Base-by-base conservation (phyloP, 2,888 invertebrate species). In the Erebia palarica region DNA sequence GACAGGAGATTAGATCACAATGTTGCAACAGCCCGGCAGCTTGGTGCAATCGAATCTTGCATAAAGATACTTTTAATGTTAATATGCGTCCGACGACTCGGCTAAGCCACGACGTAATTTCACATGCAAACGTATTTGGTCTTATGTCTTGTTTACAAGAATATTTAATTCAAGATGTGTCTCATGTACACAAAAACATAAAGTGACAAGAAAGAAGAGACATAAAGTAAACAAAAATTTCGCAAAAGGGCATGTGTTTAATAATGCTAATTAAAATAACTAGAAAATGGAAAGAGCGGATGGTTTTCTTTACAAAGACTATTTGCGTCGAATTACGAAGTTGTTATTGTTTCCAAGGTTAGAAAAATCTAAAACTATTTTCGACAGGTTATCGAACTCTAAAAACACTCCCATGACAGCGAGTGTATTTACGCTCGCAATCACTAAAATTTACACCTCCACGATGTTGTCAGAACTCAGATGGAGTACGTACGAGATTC, bases 401-500 rank as follows among this genome's bases (percentile, higher is more conserved):
- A 75, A 70, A 76, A 81, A 81, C 79, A 84, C 79, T 80, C 75
- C 79, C 79, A 81, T 82, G 80, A 82, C 75, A 83, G 79, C 80
- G 78, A 77, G 81, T 81, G 78, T 88, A 84, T 90, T 88, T 88
- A 85, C 85, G 84, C 81, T 81, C 75, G 81, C 83, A 88, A 90
- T 89, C 85, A 86, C 84, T 85, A 82, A 84, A 87, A 90, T 89
- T 89, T 86, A 87, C 91, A 90, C 89, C 84, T 76, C 71, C 59
- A 53, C 73, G 78, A 75, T 81, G 82, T 85, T 85, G 81, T 82
- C 85, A 82, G 36, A 36, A 36, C 36, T 36, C 36, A 36, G 83
- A 79, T 79, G 81, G 78, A 82, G 79, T 70, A 74, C 75, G 69
- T 76, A 72, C 80, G 81, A 83, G 81, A 82, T 82, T 81, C 84